Base-by-base conservation (phyloP, 2,797 vertebrate species). In the Eptatretus atami region DNA sequence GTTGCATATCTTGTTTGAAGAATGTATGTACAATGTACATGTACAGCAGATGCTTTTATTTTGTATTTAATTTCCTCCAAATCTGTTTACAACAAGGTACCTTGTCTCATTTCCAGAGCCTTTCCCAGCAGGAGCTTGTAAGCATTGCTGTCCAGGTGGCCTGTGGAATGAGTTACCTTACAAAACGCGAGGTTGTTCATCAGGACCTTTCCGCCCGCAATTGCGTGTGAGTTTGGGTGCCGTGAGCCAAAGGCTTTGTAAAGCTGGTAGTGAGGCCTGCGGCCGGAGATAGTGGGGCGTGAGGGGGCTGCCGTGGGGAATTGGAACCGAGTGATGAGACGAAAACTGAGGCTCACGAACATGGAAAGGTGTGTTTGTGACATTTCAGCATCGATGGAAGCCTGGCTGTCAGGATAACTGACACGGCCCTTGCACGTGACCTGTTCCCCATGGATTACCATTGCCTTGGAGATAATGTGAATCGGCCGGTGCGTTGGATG, bases 401-500 rank as follows among this genome's bases (percentile, higher is more conserved):
- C 65, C 88, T 96, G 77, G 90, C 96, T 71, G 92, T 98, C 69
- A 98, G 96, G 79, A 95, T 98, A 71, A 90, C 87, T 64, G 92
- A 98, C 74, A 96, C 90, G 6, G 92, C 90, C 9, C 79, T 98
- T 5, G 79, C 92, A 25, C 76, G 90, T 70, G 92, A 98, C 73
- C 80, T 98, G 1, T 98, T 96, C 73, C 88, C 92, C 53, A 95
- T 94, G 88, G 92, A 98, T 72, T 98, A 98, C 72, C 90, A 98
- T 73, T 96, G 90, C 72, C 78, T 98, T 60, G 90, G 90, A 67
- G 90, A 98, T 71, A 98, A 98, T 14, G 92, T 95, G 72, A 98
- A 98, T 75, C 76, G 88, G 19, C 88, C 90, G 0, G 92, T 98
- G 53, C 82, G 90, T 64, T 98, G 92, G 92, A 96, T 98, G 92